These are phyloP conservation scores for Patella pellucida DNA, from an alignment of 2,888 invertebrate genomes.

Conservation along the genomic window DNA sequence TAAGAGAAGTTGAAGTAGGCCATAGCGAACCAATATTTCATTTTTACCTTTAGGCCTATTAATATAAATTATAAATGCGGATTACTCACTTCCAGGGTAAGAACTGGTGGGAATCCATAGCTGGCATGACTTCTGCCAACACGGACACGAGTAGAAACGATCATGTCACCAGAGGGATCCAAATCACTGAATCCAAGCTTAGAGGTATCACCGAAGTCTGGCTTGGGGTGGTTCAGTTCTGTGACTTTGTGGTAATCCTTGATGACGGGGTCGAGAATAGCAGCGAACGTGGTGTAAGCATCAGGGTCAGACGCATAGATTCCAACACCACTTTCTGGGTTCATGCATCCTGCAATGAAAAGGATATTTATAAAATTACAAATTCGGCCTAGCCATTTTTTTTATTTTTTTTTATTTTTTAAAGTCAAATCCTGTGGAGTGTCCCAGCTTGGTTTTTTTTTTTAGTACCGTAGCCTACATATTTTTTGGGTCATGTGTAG, in stretches of 20 bases:
- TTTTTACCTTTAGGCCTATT: too few relatives aligned
- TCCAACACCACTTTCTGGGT: conserved; percentile 72
- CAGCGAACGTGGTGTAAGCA: conserved; percentile 90
- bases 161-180: conserved; percentile 85
- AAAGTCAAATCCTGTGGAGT: too few relatives aligned
- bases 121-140: conserved; percentile 62
- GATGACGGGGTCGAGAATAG: conserved; percentile 96
- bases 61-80: too few relatives aligned
- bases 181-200: conserved; percentile 84
- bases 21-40: not conserved
- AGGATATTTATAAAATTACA: too few relatives aligned
- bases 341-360: conserved; percentile 36
- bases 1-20: not conserved
- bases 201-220: conserved; percentile 88
- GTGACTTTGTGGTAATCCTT: conserved; percentile 69
- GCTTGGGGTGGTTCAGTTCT: conserved; percentile 83
- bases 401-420: too few relatives aligned
- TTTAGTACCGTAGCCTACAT: too few relatives aligned
- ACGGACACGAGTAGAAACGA: conserved; percentile 74
- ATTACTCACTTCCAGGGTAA: conserved; percentile 75
- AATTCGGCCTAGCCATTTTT: too few relatives aligned
- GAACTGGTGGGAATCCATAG: conserved; percentile 78
- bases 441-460: too few relatives aligned
- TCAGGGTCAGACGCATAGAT: conserved; percentile 98
- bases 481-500: too few relatives aligned